A percentile compares a stretch with the other conserved stretches of the same genome.
Evolutionary conservation across 2,888 invertebrate species (phyloP).

Genomic region (Tipula helvola): DNA sequence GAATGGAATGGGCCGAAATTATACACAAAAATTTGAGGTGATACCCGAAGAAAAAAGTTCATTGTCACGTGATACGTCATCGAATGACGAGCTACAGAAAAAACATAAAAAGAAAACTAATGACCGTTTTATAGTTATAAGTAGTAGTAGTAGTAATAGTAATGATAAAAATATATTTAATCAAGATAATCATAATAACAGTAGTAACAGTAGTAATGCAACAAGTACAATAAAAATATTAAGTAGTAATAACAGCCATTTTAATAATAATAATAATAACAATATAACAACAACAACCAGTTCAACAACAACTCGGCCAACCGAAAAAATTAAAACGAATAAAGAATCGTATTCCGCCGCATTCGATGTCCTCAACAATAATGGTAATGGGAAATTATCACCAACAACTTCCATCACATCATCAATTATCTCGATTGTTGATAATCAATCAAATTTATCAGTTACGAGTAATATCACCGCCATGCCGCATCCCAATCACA

Average conservation of each 20-base stretch:
- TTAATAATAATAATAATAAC: neutral
- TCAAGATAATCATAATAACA: neutral
- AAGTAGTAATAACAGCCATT: neutral
- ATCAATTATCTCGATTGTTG: neutral
- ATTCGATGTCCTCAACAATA: neutral
- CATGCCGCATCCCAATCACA: neutral
- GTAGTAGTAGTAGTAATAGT: neutral
- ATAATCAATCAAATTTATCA: neutral
- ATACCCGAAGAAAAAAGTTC: constrained; percentile 45
- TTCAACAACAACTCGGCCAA: neutral
- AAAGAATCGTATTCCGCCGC: neutral
- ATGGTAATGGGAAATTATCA: neutral
- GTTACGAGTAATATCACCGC: neutral
- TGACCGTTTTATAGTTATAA: neutral
- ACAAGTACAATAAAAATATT: neutral
- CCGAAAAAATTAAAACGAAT: neutral
- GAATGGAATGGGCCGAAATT: neutral
- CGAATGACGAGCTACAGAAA: constrained; percentile 28
- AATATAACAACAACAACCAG: neutral
- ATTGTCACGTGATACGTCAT: constrained; percentile 38
- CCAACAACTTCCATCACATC: neutral
- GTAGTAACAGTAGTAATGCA: neutral
- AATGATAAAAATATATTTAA: neutral
- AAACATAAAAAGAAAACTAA: neutral
- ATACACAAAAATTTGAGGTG: constrained; percentile 38